phyloP scores from a whole-genome alignment of 1,140 invertebrate genomes.

The Pseudoatta argentina region DNA sequence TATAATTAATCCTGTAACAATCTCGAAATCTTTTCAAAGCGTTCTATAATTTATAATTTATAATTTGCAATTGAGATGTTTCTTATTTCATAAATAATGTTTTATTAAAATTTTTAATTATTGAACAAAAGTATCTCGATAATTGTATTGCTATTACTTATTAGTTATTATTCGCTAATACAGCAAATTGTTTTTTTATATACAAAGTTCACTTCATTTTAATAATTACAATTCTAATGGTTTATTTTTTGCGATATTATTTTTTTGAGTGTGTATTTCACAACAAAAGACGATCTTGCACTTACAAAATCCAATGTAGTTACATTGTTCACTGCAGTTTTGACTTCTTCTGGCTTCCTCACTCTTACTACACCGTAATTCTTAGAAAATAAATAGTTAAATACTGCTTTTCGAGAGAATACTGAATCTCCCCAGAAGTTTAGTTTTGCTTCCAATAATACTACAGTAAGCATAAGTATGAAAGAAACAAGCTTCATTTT shows the following conservation, averaged over 20 bases:
- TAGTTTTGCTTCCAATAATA: background rate
- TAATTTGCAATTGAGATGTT: background rate
- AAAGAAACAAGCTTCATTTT: background rate
- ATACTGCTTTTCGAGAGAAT: background rate
- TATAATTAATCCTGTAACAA: background rate
- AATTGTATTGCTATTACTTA: background rate
- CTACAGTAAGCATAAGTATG: constrained; percentile 1
- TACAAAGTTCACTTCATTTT: background rate
- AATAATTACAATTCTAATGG: background rate
- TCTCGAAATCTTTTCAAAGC: background rate
- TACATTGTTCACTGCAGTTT: background rate
- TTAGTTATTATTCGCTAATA: background rate
- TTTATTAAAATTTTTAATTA: background rate
- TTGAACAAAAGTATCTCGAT: background rate
- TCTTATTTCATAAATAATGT: background rate
- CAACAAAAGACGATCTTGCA: background rate
- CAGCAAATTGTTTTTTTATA: background rate
- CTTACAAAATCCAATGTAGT: constrained; percentile 42
- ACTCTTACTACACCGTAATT: background rate
- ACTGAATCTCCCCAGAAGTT: background rate
- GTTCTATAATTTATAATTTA: background rate
- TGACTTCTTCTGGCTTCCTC: background rate
- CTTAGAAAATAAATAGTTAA: constrained; percentile 11
- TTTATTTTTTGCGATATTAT: background rate
- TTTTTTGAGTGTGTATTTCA: background rate